Evolutionary conservation across 2,888 invertebrate species (phyloP), one percentile per base, ranked within the genome.

Genomic region (Parochlus steinenii): DNA sequence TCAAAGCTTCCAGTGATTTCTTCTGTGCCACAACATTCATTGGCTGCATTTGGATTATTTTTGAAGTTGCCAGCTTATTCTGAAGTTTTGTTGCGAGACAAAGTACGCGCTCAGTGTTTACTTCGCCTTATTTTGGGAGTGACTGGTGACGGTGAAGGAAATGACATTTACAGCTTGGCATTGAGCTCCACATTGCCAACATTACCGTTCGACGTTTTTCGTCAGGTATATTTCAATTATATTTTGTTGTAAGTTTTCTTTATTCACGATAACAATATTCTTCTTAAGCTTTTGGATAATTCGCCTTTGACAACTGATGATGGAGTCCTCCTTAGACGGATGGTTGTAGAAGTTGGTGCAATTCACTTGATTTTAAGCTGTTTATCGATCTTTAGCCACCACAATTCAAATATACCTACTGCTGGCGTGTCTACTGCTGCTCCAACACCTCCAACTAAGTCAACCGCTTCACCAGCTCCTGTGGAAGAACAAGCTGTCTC

Each of bases 71-170:
- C 89, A 0, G 82, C 87, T 3, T 93, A 90, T 54, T 89, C 90
- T 0, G 87, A 85, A 53, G 81, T 89, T 27, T 57, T 93, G 42
- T 64, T 93, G 17, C 71, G 74, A 44, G 85, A 86, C 54, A 77
- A 82, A 47, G 70, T 81, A 44, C 72, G 79, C 42, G 92, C 92
- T 0, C 78, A 85, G 48, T 86, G 85, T 52, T 65, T 93, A 41
- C 62, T 93, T 42, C 64, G 90, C 5, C 64, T 93, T 32, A 79
- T 89, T 22, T 65, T 93, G 14, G 93, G 92, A 15, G 89, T 89
- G 5, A 79, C 83, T 3, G 86, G 87, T 48, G 87, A 90, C 50
- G 89, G 87, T 30, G 86, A 89, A 60, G 89, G 87, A 54, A 78
- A 72, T 42, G 78, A 81, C 45, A 78, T 81, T 31, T 68, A 81